phyloP scores from a whole-genome alignment of 2,888 invertebrate genomes.

The Myathropa florea region DNA sequence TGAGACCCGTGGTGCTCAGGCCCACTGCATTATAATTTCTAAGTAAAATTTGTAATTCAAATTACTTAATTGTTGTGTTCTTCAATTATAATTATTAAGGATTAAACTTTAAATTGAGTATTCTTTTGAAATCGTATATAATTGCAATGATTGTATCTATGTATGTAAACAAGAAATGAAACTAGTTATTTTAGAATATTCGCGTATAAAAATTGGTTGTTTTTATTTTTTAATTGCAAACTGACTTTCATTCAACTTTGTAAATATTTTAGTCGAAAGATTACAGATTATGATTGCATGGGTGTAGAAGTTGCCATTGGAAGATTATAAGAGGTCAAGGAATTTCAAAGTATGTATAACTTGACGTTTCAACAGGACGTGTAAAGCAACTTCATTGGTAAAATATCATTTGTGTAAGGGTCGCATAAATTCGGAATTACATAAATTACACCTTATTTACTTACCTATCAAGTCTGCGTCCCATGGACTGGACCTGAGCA shows the following conservation, averaged over 20 bases:
- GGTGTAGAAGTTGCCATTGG: too few relatives aligned
- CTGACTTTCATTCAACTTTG: background rate
- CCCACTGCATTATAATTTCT: slow-evolving; percentile 31
- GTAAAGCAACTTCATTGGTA: too few relatives aligned
- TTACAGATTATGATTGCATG: too few relatives aligned
- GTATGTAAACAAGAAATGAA: slow-evolving; percentile 26
- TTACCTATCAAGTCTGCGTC: too few relatives aligned
- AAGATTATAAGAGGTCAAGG: too few relatives aligned
- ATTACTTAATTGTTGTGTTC: slow-evolving; percentile 60
- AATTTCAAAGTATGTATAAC: too few relatives aligned
- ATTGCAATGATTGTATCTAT: slow-evolving; percentile 49
- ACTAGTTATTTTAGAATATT: slow-evolving; percentile 19
- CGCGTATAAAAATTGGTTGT: background rate
- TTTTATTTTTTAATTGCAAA: background rate
- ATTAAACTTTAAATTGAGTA: slow-evolving; percentile 20
- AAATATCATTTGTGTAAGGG: too few relatives aligned
- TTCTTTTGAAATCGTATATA: slow-evolving; percentile 49
- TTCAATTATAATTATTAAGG: slow-evolving; percentile 27
- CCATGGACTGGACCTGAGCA: too few relatives aligned
- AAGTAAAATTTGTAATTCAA: slow-evolving; percentile 31
- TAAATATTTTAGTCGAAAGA: background rate
- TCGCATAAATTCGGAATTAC: too few relatives aligned
- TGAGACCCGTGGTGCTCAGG: background rate
- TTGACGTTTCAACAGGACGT: too few relatives aligned
- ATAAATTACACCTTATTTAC: too few relatives aligned